Conservation (phyloP, 2,113 vertebrate species). For the Ciconia maguari region DNA sequence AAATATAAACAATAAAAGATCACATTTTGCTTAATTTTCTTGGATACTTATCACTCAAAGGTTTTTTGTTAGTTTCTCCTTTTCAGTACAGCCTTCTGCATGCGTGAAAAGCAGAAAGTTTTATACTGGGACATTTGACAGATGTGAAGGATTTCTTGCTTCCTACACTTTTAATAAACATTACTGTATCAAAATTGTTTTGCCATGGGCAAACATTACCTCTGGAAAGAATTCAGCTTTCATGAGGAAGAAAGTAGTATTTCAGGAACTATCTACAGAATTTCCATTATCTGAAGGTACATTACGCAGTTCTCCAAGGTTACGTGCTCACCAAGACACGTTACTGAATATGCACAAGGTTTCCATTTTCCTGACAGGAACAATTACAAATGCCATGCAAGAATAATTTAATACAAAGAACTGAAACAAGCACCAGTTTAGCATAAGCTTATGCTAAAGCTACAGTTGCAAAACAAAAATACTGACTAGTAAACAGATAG, state of each 20-base stretch:
- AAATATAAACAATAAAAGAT: neutral
- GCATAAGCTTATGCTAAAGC: conserved; percentile 33
- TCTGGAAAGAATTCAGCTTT: conserved; percentile 59
- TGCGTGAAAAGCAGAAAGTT: neutral
- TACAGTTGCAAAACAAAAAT: conserved; percentile 6
- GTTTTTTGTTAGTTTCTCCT: neutral
- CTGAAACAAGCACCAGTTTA: neutral
- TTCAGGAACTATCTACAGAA: conserved; percentile 63
- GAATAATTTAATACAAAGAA: conserved; percentile 67
- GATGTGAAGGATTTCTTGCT: conserved; percentile 3
- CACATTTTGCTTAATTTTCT: neutral
- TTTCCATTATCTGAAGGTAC: conserved; percentile 72
- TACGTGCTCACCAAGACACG: conserved; percentile 65
- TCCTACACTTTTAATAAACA: conserved; percentile 52
- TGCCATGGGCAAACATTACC: conserved; percentile 65
- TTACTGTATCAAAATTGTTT: conserved; percentile 46
- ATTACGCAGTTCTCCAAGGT: conserved; percentile 73
- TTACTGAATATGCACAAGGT: conserved; percentile 65
- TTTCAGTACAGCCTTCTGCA: neutral
- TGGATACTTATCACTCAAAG: neutral
- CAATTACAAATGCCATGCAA: conserved; percentile 75
- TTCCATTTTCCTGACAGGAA: conserved; percentile 80
- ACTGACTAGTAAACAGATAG: neutral
- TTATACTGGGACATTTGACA: neutral
- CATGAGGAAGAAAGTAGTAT: neutral